Conservation (phyloP, 2,888 invertebrate species). For the Drosophila prolongata region DNA sequence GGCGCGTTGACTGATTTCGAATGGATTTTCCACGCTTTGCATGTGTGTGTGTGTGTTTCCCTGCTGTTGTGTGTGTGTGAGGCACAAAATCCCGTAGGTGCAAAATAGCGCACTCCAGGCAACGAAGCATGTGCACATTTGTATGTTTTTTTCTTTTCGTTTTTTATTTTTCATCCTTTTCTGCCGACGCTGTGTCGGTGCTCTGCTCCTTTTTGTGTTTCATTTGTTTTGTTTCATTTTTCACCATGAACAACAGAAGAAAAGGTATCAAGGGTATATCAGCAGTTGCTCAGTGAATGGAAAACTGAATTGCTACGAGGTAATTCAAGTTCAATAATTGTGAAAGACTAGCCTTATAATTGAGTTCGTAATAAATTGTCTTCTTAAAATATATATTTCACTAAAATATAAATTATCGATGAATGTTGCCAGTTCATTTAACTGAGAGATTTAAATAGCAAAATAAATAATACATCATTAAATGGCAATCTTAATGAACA, state of each 20-base stretch:
- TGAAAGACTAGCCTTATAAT: no score
- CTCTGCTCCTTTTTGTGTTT: conserved; percentile 31
- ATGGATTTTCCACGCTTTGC: conserved; percentile 74
- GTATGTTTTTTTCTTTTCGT: conserved; percentile 11
- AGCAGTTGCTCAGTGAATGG: not conserved
- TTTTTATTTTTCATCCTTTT: conserved; percentile 9
- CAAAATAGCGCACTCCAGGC: conserved; percentile 75
- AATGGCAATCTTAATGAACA: no score
- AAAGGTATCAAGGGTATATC: conserved; percentile 25
- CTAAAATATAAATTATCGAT: not conserved
- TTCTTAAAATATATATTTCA: no score
- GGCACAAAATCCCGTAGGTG: conserved; percentile 72
- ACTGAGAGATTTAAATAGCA: no score
- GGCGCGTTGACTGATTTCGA: conserved; percentile 77
- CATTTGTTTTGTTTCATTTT: conserved; percentile 31
- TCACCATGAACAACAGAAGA: conserved; percentile 13
- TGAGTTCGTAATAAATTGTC: no score
- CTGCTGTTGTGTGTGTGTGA: conserved; percentile 28
- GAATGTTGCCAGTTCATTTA: no score
- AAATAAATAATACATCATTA: no score
- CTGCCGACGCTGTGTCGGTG: conserved; percentile 6
- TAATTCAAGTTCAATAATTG: no score
- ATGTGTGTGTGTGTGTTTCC: conserved; percentile 10
- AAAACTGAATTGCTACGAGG: not conserved
- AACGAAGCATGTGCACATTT: conserved; percentile 75